Conservation (phyloP, 2,888 invertebrate genomes). For the Oxytorus armatus region DNA sequence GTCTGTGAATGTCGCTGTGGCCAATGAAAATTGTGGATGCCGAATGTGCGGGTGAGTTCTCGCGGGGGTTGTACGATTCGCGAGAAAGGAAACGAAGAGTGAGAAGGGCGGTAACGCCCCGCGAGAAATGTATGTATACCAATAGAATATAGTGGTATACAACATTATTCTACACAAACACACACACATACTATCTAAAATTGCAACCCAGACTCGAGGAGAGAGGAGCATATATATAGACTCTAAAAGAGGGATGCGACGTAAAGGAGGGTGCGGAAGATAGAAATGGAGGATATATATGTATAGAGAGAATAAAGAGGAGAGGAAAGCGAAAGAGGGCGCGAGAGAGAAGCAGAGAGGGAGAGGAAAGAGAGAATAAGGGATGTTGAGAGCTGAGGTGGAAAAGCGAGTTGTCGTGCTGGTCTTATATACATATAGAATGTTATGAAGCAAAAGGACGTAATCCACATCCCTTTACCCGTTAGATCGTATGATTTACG, state of each 20-base stretch:
- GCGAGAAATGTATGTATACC: constrained; percentile 57
- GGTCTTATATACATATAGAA: constrained; percentile 2
- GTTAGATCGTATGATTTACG: constrained; percentile 1
- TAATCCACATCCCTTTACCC: neutral
- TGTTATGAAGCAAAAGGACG: neutral
- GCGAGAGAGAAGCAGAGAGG: constrained; percentile 72
- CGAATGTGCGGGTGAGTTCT: constrained; percentile 77
- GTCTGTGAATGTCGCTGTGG: constrained; percentile 82
- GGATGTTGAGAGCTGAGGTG: constrained; percentile 63
- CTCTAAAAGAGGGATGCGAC: constrained; percentile 51
- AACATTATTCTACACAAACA: constrained; percentile 29
- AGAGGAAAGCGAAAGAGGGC: constrained; percentile 68
- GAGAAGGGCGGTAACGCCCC: constrained; percentile 80
- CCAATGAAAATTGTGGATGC: constrained; percentile 83
- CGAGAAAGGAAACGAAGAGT: constrained; percentile 41
- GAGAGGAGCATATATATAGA: constrained; percentile 31
- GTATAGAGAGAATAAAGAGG: constrained; percentile 48
- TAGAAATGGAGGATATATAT: constrained; percentile 57
- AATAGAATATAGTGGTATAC: constrained; percentile 1
- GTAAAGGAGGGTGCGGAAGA: constrained; percentile 46
- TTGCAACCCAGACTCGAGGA: constrained; percentile 47
- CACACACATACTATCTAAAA: constrained; percentile 52
- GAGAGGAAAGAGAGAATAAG: constrained; percentile 67
- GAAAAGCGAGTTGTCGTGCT: constrained; percentile 54
- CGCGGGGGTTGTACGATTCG: constrained; percentile 67